Percentiles rank a stretch among this genome's conserved stretches.
Evolutionary conservation across 1,140 invertebrate species (phyloP).

Genomic region (Brachionus asplanchnoidis): DNA sequence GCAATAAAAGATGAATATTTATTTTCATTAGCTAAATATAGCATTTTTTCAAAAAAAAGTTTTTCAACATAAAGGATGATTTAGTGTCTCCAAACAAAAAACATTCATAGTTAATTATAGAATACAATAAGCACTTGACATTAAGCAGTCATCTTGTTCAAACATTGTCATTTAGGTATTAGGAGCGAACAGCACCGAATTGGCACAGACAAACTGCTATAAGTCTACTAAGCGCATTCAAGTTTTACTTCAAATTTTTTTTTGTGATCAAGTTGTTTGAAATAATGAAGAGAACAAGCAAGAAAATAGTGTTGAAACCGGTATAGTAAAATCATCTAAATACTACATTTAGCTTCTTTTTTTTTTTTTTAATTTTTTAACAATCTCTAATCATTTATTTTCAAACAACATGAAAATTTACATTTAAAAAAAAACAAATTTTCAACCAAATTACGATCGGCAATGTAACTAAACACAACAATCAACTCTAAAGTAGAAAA

Average conservation of each 20-base stretch:
- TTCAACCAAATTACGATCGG: conserved; percentile 1
- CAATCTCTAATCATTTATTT: neutral
- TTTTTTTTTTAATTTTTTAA: neutral
- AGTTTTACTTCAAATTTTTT: neutral
- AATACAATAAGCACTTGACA: neutral
- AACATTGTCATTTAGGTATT: neutral
- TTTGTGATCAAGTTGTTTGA: conserved; percentile 2
- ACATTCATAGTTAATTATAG: neutral
- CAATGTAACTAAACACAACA: neutral
- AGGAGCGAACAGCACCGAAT: neutral
- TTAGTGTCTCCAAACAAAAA: neutral
- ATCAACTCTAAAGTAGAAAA: neutral
- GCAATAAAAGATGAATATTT: neutral
- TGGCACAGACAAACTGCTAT: neutral
- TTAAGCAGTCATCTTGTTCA: neutral
- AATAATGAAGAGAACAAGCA: neutral
- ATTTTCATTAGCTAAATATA: neutral
- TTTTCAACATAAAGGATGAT: neutral
- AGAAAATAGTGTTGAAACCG: neutral
- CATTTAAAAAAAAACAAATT: conserved; percentile 9
- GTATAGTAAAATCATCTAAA: neutral
- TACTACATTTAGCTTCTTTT: neutral
- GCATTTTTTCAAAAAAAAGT: neutral
- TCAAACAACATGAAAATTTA: conserved; percentile 20
- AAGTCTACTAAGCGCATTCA: neutral